phyloP scores from a whole-genome alignment of 2,888 invertebrate species.

The Drosophila prolongata region DNA sequence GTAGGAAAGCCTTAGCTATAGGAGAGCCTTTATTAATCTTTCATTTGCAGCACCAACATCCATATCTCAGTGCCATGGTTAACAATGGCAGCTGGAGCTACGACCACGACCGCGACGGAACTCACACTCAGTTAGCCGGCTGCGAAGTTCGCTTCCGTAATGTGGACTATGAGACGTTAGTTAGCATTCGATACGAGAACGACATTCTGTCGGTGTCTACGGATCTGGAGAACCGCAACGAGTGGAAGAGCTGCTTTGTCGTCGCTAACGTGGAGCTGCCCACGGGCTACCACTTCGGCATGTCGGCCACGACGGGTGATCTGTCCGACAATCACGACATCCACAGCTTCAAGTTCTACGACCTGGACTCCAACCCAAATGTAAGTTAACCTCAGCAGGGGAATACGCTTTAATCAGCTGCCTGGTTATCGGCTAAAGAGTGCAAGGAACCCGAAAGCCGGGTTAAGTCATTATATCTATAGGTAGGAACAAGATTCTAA shows the following conservation, averaged over 20 bases:
- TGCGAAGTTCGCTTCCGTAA: conserved; percentile 98
- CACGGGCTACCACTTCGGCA: conserved; percentile 97
- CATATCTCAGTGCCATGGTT: conserved; percentile 99
- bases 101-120: conserved; percentile 99
- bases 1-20: conserved; percentile 85
- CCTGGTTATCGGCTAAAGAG: conserved; percentile 3
- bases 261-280: conserved; percentile 96
- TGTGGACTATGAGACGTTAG: conserved; percentile 93
- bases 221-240: conserved; percentile 95
- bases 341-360: conserved; percentile 95
- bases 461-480: not conserved
- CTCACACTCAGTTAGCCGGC: conserved; percentile 98
- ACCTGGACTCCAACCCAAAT: conserved; percentile 91
- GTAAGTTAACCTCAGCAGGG: conserved; percentile 56
- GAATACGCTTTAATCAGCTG: not conserved
- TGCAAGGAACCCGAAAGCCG: conserved; percentile 6
- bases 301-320: conserved; percentile 98
- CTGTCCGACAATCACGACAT: conserved; percentile 98
- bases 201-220: conserved; percentile 95
- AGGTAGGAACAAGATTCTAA: not conserved
- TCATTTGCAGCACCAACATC: conserved; percentile 94
- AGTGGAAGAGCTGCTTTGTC: conserved; percentile 96
- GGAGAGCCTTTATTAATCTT: not conserved
- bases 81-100: conserved; percentile 98
- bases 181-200: conserved; percentile 95